phyloP scores from a whole-genome alignment of 2,888 invertebrate species.

The Metopia argyrocephala region DNA sequence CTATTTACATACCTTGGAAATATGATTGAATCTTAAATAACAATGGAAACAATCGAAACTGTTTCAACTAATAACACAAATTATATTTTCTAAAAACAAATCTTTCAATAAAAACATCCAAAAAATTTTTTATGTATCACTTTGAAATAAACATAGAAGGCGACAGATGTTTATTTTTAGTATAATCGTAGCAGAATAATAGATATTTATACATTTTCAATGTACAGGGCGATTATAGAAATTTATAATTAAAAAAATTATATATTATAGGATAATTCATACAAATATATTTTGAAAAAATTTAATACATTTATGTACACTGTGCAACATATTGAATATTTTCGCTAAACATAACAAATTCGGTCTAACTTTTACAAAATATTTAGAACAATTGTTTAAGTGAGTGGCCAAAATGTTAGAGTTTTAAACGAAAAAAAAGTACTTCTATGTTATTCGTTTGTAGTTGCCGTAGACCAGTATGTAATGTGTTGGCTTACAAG shows the following conservation, averaged over 20 bases:
- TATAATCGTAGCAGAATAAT: constrained; percentile 37
- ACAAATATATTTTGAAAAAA: background rate
- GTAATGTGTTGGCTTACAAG: too few relatives aligned
- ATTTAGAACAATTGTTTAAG: too few relatives aligned
- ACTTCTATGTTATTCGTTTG: too few relatives aligned
- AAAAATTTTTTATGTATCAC: constrained; percentile 54
- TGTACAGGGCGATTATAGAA: constrained; percentile 20
- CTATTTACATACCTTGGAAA: constrained; percentile 23
- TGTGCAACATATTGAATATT: too few relatives aligned
- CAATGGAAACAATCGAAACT: constrained; percentile 25
- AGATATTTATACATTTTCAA: background rate
- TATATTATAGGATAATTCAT: background rate
- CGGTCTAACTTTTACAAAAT: too few relatives aligned
- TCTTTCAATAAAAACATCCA: constrained; percentile 47
- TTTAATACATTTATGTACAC: background rate
- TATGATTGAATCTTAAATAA: constrained; percentile 12
- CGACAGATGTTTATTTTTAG: constrained; percentile 59
- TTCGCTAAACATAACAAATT: too few relatives aligned
- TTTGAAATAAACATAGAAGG: constrained; percentile 55
- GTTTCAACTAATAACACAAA: constrained; percentile 49
- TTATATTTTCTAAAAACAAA: constrained; percentile 38
- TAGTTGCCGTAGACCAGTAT: too few relatives aligned
- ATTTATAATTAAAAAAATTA: background rate
- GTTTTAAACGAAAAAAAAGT: too few relatives aligned
- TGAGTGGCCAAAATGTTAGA: too few relatives aligned